These are phyloP conservation scores for Montipora efflorescens DNA, from an alignment of 64 coral and sea anemone genomes.

Conservation along the genomic window DNA sequence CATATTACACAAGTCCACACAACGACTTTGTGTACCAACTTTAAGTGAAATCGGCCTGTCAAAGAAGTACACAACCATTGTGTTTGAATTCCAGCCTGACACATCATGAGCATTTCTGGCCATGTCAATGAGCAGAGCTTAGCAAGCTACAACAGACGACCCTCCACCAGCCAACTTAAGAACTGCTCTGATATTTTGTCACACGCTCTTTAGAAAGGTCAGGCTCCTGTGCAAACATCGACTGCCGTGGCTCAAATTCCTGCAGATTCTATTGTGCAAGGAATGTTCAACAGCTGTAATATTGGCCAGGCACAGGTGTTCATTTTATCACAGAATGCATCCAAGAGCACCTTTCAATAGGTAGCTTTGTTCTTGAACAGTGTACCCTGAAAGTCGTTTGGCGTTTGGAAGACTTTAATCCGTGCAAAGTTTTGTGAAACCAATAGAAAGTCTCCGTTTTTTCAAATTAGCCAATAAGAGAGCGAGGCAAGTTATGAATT, in stretches of 20 bases:
- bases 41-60: background rate
- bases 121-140: conserved; percentile 17
- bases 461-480: too few species aligned
- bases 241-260: background rate
- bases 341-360: background rate
- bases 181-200: conserved; percentile 14
- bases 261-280: background rate
- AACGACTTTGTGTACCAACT: too few species aligned
- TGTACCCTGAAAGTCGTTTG: too few species aligned
- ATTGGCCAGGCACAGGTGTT: background rate
- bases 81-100: background rate
- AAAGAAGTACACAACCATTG: background rate
- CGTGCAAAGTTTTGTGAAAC: too few species aligned
- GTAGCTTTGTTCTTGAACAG: too few species aligned
- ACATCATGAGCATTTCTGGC: conserved; percentile 18
- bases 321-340: background rate
- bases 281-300: background rate
- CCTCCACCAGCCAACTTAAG: background rate
- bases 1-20: too few species aligned
- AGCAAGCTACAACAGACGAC: background rate
- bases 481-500: too few species aligned
- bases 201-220: background rate
- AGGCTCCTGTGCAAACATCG: background rate
- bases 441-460: too few species aligned
- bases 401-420: too few species aligned